phyloP scores from a whole-genome alignment of 2,888 invertebrate genomes.

The Coenonympha glycerion region DNA sequence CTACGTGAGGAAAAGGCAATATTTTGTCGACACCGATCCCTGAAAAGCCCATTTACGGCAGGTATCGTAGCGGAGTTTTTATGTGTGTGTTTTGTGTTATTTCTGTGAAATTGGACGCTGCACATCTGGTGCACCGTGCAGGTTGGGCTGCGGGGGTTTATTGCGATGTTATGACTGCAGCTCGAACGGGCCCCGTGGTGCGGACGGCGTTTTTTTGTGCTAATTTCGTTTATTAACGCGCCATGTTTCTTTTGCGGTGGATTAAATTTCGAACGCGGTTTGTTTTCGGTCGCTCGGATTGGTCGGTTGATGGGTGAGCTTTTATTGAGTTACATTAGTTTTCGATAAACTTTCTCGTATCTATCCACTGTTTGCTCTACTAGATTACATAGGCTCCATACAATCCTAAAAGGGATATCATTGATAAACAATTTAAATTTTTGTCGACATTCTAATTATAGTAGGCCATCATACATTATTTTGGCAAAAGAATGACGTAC shows the following conservation, averaged over 20 bases:
- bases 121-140: conserved; percentile 63
- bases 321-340: neutral
- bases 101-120: conserved; percentile 56
- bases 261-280: conserved; percentile 47
- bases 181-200: conserved; percentile 39
- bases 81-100: conserved; percentile 51
- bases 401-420: no score
- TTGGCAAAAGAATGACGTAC: no score
- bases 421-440: no score
- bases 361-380: no score
- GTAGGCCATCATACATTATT: no score
- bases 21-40: conserved; percentile 50
- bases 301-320: neutral
- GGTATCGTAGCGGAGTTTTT: conserved; percentile 58
- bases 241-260: conserved; percentile 41
- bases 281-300: conserved; percentile 28
- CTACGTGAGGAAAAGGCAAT: conserved; percentile 33
- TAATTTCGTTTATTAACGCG: conserved; percentile 55
- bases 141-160: conserved; percentile 48
- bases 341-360: no score
- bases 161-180: conserved; percentile 65
- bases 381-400: no score
- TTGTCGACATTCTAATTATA: no score
- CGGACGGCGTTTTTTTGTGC: conserved; percentile 39
- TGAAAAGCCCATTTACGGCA: conserved; percentile 61